Conservation (phyloP, 2,113 vertebrate genomes). For the Vimba vimba region DNA sequence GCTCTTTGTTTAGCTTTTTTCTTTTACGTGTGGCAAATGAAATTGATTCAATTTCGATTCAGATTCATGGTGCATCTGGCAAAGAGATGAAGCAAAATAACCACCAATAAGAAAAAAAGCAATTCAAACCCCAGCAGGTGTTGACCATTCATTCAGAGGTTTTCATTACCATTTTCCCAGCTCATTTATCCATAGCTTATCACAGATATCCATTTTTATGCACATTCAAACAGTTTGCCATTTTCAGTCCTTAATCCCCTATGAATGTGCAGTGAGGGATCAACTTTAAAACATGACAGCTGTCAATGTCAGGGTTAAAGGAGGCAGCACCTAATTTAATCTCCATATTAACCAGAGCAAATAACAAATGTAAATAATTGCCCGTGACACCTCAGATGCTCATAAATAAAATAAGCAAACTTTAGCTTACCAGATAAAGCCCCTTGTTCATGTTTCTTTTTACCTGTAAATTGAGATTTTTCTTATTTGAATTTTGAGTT, state of each 20-base stretch:
- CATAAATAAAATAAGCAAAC: conserved; percentile 36
- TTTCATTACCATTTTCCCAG: conserved; percentile 20
- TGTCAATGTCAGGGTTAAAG: conserved; percentile 27
- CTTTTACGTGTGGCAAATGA: not conserved
- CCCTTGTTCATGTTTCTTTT: conserved; percentile 22
- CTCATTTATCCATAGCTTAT: conserved; percentile 37
- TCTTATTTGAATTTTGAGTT: not conserved
- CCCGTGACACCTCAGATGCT: conserved; percentile 41
- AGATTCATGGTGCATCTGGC: not conserved
- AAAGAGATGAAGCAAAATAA: conserved; percentile 27
- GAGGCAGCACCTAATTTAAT: conserved; percentile 11
- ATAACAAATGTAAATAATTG: conserved; percentile 43
- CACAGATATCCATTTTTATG: conserved; percentile 29
- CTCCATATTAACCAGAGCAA: conserved; percentile 47
- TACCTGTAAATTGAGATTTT: conserved; percentile 15
- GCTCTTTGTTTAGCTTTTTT: not conserved
- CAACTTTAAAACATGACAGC: conserved; percentile 21
- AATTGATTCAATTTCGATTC: not conserved
- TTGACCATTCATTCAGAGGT: conserved; percentile 20
- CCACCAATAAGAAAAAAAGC: not conserved
- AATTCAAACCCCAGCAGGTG: not conserved
- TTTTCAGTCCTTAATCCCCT: conserved; percentile 31
- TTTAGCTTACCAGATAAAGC: conserved; percentile 14
- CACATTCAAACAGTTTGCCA: conserved; percentile 30
- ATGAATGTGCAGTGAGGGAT: not conserved